Percentiles rank a stretch among this genome's conserved stretches.
Evolutionary conservation across 2,888 invertebrate species (phyloP).

Genomic region (Amphimallon solstitiale): DNA sequence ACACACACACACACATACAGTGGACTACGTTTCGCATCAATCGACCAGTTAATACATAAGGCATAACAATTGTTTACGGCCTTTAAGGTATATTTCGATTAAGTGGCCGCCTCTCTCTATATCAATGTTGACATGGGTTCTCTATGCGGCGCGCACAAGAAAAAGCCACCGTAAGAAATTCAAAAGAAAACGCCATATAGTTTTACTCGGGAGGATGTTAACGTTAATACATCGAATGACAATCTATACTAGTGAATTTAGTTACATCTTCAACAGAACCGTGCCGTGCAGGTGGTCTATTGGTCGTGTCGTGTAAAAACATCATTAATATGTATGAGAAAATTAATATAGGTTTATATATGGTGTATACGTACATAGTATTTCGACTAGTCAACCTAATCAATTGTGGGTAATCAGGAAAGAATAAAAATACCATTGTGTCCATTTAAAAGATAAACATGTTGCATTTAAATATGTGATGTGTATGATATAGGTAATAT

Average conservation of each 20-base stretch:
- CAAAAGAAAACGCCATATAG: too few relatives aligned
- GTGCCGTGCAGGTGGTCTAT: constrained; percentile 28
- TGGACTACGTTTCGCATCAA: neutral
- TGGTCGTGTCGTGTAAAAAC: constrained; percentile 25
- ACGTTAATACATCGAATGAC: too few relatives aligned
- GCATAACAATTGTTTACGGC: neutral
- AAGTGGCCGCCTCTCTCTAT: constrained; percentile 1
- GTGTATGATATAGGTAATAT: too few relatives aligned
- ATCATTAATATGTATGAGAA: constrained; percentile 33
- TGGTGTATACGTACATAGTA: neutral
- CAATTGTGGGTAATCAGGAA: constrained; percentile 27
- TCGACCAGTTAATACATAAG: neutral
- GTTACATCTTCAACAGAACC: neutral
- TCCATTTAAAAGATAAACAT: too few relatives aligned
- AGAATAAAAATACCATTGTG: neutral
- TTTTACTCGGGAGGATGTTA: too few relatives aligned
- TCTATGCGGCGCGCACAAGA: neutral
- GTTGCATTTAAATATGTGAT: too few relatives aligned
- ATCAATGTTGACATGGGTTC: constrained; percentile 1
- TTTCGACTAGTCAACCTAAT: constrained; percentile 21
- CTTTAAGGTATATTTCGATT: constrained; percentile 4
- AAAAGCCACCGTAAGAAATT: neutral
- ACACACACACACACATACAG: too few relatives aligned
- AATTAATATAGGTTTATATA: constrained; percentile 16
- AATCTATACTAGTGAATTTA: too few relatives aligned